These are phyloP conservation scores for Lepidochrysops patricia DNA, from an alignment of 2,888 invertebrate genomes.

Conservation along the genomic window DNA sequence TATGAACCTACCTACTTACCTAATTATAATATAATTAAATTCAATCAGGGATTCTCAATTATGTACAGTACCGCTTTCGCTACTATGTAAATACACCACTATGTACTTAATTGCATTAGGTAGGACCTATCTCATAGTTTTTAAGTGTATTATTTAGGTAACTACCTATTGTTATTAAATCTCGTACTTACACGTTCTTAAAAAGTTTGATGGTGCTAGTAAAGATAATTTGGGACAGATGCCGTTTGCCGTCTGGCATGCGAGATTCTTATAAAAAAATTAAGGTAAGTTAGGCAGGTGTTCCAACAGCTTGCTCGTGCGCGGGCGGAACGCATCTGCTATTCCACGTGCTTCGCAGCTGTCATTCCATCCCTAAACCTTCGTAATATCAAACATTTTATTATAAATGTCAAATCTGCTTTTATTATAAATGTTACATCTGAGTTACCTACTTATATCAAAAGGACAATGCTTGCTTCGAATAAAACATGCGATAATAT, in stretches of 20 bases:
- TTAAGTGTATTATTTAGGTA: no score
- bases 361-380: constrained; percentile 43
- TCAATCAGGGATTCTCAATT: no score
- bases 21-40: no score
- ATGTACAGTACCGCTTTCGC: no score
- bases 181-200: neutral
- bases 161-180: no score
- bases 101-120: no score
- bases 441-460: no score
- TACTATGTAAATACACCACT: no score
- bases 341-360: constrained; percentile 65
- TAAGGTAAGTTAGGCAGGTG: constrained; percentile 54
- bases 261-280: constrained; percentile 35
- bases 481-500: neutral
- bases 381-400: constrained; percentile 19
- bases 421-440: constrained; percentile 14
- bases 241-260: constrained; percentile 26
- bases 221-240: constrained; percentile 26
- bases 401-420: constrained; percentile 14
- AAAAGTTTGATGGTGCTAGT: neutral
- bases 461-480: neutral
- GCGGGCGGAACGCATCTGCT: constrained; percentile 61
- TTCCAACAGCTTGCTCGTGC: constrained; percentile 58
- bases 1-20: no score
- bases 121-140: no score